Percentiles rank a stretch among this genome's conserved stretches.
Conservation (phyloP, 2,888 invertebrate genomes). For the Nephrocerus scutellatus region DNA sequence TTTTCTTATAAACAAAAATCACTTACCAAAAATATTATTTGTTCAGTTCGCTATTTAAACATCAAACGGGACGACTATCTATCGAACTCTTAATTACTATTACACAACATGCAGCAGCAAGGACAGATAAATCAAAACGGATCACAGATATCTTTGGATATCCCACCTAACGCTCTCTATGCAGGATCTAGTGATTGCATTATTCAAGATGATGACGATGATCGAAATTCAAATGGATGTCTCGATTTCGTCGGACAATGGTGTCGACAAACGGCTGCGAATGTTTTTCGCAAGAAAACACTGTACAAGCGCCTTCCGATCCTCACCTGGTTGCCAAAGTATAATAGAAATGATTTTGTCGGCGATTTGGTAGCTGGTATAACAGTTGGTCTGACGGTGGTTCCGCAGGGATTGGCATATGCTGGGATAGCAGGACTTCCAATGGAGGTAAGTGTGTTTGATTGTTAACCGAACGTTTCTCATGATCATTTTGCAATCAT, state of each 20-base stretch:
- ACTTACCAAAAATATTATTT: neutral
- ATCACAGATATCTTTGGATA: slow-evolving; percentile 40
- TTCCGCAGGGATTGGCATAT: slow-evolving; percentile 79
- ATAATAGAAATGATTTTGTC: slow-evolving; percentile 63
- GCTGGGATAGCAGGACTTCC: slow-evolving; percentile 73
- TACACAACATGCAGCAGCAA: slow-evolving; percentile 18
- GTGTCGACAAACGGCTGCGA: slow-evolving; percentile 46
- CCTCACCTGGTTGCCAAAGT: slow-evolving; percentile 70
- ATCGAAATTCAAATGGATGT: slow-evolving; percentile 21
- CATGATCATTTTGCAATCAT: neutral
- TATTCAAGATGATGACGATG: slow-evolving; percentile 49
- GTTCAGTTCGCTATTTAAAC: slow-evolving; percentile 1
- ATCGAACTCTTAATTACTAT: neutral
- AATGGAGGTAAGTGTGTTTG: slow-evolving; percentile 50
- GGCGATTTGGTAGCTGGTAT: slow-evolving; percentile 87
- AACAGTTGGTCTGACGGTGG: slow-evolving; percentile 65
- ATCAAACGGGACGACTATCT: no score
- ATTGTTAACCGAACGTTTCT: neutral
- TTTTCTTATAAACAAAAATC: neutral
- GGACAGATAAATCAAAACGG: slow-evolving; percentile 15
- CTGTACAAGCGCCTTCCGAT: slow-evolving; percentile 70
- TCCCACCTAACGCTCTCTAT: slow-evolving; percentile 41
- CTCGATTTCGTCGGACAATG: slow-evolving; percentile 31
- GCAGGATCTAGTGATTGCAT: slow-evolving; percentile 42
- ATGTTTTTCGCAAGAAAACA: slow-evolving; percentile 60